Evolutionary conservation across 2,888 invertebrate species (phyloP).

Genomic region (Pediacus dermestoides): DNA sequence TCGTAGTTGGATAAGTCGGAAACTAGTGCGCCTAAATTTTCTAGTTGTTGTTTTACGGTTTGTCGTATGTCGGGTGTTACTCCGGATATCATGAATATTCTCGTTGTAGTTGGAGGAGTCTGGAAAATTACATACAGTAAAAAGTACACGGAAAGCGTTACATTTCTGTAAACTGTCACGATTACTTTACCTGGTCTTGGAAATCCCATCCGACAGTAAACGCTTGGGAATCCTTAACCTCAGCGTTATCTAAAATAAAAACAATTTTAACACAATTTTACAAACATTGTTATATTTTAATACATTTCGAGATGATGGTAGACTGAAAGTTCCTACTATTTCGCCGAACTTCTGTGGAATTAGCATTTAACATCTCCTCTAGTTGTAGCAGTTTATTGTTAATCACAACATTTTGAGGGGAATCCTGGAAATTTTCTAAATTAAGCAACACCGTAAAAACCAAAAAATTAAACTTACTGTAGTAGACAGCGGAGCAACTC

Average conservation of each 20-base stretch:
- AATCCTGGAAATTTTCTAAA: conserved; percentile 3
- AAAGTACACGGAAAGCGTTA: too few species aligned
- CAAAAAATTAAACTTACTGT: conserved; percentile 3
- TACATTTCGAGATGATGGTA: conserved; percentile 38
- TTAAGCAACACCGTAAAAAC: conserved; percentile 1
- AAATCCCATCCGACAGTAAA: conserved; percentile 73
- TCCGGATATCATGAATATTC: conserved; percentile 43
- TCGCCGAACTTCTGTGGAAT: conserved; percentile 33
- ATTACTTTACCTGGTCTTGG: too few species aligned
- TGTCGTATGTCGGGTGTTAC: conserved; percentile 31
- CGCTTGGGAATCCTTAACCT: conserved; percentile 54
- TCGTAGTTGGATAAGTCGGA: conserved; percentile 58
- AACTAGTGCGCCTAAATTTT: conserved; percentile 59
- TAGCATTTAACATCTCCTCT: conserved; percentile 52
- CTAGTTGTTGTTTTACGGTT: conserved; percentile 30
- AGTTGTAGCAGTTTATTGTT: conserved; percentile 54
- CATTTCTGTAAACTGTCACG: too few species aligned
- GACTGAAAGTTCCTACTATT: conserved; percentile 40
- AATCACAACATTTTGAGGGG: conserved; percentile 33
- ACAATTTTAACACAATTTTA: conserved; percentile 5
- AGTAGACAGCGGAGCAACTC: too few species aligned
- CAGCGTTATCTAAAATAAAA: conserved; percentile 19
- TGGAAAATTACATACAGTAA: too few species aligned
- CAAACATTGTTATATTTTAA: conserved; percentile 6
- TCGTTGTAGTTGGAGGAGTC: too few species aligned